Conservation (phyloP, 2,113 vertebrate species). For the Dipodomys ordii region DNA sequence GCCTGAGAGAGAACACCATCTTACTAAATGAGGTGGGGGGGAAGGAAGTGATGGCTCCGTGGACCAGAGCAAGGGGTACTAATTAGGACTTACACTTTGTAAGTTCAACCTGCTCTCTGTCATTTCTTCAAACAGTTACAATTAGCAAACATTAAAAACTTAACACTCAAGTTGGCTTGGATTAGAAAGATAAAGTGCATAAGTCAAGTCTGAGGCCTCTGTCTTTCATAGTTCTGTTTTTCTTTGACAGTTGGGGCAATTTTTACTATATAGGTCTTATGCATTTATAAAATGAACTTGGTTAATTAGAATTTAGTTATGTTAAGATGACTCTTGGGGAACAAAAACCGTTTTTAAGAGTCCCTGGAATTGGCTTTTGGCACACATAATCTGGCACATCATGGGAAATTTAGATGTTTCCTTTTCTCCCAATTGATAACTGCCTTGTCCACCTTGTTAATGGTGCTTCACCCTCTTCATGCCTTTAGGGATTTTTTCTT, state of each 20-base stretch:
- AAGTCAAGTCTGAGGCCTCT: constrained; percentile 73
- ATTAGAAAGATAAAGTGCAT: constrained; percentile 66
- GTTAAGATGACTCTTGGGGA: constrained; percentile 60
- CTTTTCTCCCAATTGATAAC: constrained; percentile 63
- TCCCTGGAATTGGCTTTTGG: constrained; percentile 58
- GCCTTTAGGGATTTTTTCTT: constrained; percentile 19
- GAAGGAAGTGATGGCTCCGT: constrained; percentile 41
- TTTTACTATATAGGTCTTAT: constrained; percentile 52
- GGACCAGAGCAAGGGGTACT: constrained; percentile 77
- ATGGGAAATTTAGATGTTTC: constrained; percentile 45
- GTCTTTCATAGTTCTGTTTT: constrained; percentile 69
- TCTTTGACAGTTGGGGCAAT: constrained; percentile 61
- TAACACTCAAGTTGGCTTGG: constrained; percentile 68
- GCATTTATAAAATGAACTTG: constrained; percentile 18
- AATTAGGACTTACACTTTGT: constrained; percentile 56
- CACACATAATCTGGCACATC: constrained; percentile 55
- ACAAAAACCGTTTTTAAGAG: constrained; percentile 24
- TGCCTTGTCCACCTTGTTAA: constrained; percentile 70
- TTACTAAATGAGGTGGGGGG: constrained; percentile 74
- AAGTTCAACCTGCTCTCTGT: constrained; percentile 52
- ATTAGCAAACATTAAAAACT: constrained; percentile 61
- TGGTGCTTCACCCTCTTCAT: constrained; percentile 69
- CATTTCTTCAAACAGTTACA: constrained; percentile 55
- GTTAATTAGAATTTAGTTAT: constrained; percentile 45
- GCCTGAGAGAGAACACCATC: constrained; percentile 64